These are phyloP conservation scores for Capromys pilorides DNA, from an alignment of 2,797 vertebrate species.

Conservation along the genomic window DNA sequence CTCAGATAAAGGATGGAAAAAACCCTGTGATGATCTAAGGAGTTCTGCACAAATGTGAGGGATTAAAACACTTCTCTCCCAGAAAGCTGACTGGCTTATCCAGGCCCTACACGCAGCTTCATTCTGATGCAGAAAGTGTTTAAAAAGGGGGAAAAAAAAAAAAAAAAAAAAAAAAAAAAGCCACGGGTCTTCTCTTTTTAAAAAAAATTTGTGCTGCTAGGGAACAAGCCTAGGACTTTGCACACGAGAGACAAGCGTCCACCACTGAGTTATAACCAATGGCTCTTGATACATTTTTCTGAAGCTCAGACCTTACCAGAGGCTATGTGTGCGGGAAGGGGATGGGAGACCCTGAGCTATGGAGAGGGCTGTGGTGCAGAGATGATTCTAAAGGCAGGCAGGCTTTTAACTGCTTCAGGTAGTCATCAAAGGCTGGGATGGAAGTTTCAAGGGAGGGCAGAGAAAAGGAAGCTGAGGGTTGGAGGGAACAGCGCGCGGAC, in stretches of 20 bases:
- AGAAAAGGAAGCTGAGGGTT: slow-evolving; percentile 4
- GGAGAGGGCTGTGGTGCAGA: neutral
- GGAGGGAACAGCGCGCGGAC: slow-evolving; percentile 27
- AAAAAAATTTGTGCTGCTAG: neutral
- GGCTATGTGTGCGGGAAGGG: neutral
- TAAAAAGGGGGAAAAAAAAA: no score
- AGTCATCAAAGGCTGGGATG: neutral
- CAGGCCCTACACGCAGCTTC: neutral
- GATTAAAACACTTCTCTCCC: neutral
- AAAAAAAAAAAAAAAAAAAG: neutral
- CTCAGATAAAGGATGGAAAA: neutral
- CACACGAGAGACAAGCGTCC: no score
- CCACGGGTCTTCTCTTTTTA: neutral
- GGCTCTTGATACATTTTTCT: neutral
- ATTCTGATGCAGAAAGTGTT: neutral
- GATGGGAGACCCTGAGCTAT: neutral
- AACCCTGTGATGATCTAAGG: neutral
- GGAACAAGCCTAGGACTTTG: neutral
- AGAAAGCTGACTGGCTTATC: neutral
- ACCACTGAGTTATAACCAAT: neutral
- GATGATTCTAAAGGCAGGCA: neutral
- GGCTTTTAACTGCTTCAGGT: neutral
- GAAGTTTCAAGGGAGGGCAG: neutral
- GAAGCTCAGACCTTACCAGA: neutral
- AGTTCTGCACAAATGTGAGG: neutral